These are phyloP conservation scores for Anarsia innoxiella DNA, from an alignment of 2,888 invertebrate genomes.

Conservation along the genomic window DNA sequence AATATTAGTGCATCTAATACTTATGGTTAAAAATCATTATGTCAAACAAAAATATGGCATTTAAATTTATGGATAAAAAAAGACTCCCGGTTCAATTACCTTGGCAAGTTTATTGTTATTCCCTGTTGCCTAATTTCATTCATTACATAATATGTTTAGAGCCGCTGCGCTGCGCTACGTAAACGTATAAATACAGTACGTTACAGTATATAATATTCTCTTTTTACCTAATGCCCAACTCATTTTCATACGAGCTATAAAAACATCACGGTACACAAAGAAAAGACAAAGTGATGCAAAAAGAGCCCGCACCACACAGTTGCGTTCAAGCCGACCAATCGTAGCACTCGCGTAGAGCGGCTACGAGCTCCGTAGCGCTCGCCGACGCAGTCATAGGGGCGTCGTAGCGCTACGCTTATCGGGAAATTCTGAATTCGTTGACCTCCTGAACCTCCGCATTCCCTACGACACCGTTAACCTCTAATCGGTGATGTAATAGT, in stretches of 20 bases:
- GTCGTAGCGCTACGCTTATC: slow-evolving; percentile 51
- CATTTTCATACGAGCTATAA: slow-evolving; percentile 2
- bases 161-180: not conserved
- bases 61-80: too few species aligned
- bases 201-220: not conserved
- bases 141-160: slow-evolving; percentile 7
- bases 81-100: not conserved
- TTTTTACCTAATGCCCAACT: slow-evolving; percentile 2
- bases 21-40: too few species aligned
- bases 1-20: too few species aligned
- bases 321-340: slow-evolving; percentile 37
- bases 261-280: slow-evolving; percentile 26
- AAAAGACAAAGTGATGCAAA: slow-evolving; percentile 33
- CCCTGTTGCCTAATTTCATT: slow-evolving; percentile 3
- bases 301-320: slow-evolving; percentile 22
- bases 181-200: slow-evolving; percentile 3
- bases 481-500: slow-evolving; percentile 10
- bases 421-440: slow-evolving; percentile 41
- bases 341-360: slow-evolving; percentile 49
- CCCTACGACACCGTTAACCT: slow-evolving; percentile 11
- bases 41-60: too few species aligned
- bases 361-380: slow-evolving; percentile 61
- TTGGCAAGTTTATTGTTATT: not conserved
- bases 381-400: slow-evolving; percentile 54
- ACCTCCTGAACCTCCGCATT: slow-evolving; percentile 47